Conservation (phyloP, 2,888 invertebrate species). For the Dexiosoma caninum region DNA sequence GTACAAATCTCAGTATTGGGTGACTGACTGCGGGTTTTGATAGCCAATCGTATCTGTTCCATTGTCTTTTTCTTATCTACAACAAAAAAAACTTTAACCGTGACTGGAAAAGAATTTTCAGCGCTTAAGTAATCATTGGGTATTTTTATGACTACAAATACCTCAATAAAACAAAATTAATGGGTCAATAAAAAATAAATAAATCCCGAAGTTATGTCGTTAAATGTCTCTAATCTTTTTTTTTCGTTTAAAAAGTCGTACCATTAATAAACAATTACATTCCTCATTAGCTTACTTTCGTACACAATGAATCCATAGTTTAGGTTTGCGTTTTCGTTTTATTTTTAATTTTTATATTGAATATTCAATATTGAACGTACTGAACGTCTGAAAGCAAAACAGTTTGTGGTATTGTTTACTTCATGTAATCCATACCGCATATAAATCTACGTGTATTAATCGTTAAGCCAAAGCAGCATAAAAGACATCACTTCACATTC, state of each 20-base stretch:
- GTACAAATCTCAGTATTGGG: too few relatives aligned
- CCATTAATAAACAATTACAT: not conserved
- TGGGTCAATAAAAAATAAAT: not conserved
- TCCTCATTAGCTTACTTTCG: not conserved
- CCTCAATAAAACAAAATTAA: not conserved
- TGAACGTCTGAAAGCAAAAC: not conserved
- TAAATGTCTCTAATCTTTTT: not conserved
- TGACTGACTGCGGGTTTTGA: too few relatives aligned
- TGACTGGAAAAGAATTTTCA: not conserved
- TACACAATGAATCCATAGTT: not conserved
- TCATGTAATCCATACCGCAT: conserved; percentile 40
- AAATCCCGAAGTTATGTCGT: not conserved
- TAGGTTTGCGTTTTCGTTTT: not conserved
- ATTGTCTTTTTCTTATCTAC: too few relatives aligned
- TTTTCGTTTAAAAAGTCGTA: not conserved
- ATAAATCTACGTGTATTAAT: conserved; percentile 12
- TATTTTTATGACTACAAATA: not conserved
- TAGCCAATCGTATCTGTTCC: too few relatives aligned
- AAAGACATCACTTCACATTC: conserved; percentile 8
- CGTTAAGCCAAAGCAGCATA: not conserved
- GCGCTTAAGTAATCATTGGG: too few relatives aligned
- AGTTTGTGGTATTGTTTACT: conserved; percentile 36
- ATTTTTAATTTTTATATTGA: not conserved
- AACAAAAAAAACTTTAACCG: not conserved
- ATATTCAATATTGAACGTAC: conserved; percentile 4